Percentiles rank a stretch among this genome's conserved stretches.
Conservation (phyloP, 2,797 vertebrate genomes). For the Anniella stebbinsi region DNA sequence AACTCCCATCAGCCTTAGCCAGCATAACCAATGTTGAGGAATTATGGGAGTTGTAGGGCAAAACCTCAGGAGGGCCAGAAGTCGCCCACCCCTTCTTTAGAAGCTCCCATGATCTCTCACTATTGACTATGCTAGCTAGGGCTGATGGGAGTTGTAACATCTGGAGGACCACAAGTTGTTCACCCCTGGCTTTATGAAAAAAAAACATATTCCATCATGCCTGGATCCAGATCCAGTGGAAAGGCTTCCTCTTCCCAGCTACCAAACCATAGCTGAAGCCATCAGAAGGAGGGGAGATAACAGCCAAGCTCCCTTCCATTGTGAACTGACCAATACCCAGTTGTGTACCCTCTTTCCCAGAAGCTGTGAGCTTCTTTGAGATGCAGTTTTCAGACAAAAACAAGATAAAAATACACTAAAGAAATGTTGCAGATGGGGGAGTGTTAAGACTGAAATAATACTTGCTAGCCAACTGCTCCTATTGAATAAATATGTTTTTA, state of each 20-base stretch:
- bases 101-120: not conserved
- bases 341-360: not conserved
- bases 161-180: no score
- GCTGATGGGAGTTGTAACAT: no score
- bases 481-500: not conserved
- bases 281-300: not conserved
- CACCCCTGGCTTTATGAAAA: no score
- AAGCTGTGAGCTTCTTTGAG: not conserved
- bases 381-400: not conserved
- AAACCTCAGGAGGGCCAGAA: no score
- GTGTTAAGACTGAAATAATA: not conserved
- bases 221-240: not conserved
- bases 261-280: not conserved
- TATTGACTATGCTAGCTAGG: no score
- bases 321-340: not conserved
- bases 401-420: not conserved
- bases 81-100: no score
- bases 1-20: no score
- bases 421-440: not conserved
- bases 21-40: no score
- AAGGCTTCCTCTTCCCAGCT: not conserved
- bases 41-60: no score
- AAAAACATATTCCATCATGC: not conserved
- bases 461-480: not conserved
- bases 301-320: not conserved